Percentiles rank a stretch among this genome's conserved stretches.
Conservation (phyloP, 2,888 invertebrate species). For the Trichacis sp. region DNA sequence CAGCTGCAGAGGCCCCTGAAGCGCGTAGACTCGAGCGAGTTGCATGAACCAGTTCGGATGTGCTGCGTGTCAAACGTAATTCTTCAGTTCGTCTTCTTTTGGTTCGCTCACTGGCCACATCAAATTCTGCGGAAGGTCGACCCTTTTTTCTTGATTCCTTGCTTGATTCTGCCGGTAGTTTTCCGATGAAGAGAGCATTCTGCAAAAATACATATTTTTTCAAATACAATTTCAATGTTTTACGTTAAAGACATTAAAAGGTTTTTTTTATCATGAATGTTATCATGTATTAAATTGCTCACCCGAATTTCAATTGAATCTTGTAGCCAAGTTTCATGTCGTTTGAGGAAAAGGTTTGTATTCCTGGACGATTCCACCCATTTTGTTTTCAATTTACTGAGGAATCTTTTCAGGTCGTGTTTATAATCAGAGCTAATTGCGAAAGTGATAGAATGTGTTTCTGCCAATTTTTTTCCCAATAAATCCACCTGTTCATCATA, state of each 20-base stretch:
- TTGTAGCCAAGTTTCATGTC: conserved; percentile 12
- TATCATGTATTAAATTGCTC: too few species aligned
- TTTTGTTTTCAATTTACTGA: conserved; percentile 10
- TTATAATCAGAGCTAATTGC: conserved; percentile 2
- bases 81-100: conserved; percentile 10
- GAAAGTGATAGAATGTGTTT: background rate
- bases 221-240: background rate
- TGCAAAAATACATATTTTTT: background rate
- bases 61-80: conserved; percentile 6
- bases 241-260: too few species aligned
- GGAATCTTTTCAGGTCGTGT: background rate
- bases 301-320: conserved; percentile 10
- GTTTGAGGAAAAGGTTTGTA: background rate
- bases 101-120: conserved; percentile 7
- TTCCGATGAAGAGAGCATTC: background rate
- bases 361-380: conserved; percentile 4
- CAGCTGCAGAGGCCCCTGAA: conserved; percentile 1
- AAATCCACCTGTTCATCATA: conserved; percentile 7
- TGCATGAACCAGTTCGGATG: conserved; percentile 6
- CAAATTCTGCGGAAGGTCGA: conserved; percentile 10
- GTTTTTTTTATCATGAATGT: too few species aligned
- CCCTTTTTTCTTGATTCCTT: conserved; percentile 4
- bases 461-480: conserved; percentile 1
- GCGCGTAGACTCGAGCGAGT: conserved; percentile 2
- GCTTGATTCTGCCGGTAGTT: background rate